phyloP scores from a whole-genome alignment of 1,140 invertebrate genomes.

The Orius insidiosus region DNA sequence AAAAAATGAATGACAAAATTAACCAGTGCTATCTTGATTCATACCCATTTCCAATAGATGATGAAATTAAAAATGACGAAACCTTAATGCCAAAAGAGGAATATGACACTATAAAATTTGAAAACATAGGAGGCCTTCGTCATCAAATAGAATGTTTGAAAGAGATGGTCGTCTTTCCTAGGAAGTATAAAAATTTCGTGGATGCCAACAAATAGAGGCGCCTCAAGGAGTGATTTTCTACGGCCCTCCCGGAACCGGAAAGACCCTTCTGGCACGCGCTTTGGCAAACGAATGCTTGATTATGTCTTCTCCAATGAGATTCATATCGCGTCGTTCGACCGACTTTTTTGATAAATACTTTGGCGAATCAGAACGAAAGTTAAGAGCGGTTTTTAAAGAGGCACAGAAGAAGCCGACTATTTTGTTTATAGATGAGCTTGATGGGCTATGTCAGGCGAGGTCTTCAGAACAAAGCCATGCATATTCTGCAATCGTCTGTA shows the following conservation, averaged over 20 bases:
- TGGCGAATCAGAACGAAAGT: conserved; percentile 79
- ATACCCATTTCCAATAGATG: no score
- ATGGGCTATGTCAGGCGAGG: conserved; percentile 69
- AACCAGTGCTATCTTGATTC: no score
- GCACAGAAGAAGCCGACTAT: conserved; percentile 69
- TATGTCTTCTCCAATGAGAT: conserved; percentile 61
- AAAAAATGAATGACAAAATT: no score
- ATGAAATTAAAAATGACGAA: no score
- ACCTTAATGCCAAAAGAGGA: no score
- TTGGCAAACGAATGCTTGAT: conserved; percentile 65
- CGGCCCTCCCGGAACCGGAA: conserved; percentile 75
- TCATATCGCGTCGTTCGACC: conserved; percentile 89
- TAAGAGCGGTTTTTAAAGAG: conserved; percentile 73
- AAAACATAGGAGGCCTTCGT: conserved; percentile 62
- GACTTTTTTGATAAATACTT: conserved; percentile 86
- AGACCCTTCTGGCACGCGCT: conserved; percentile 72
- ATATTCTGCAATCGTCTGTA: conserved; percentile 80
- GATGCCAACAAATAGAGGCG: conserved; percentile 57
- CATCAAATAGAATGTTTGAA: conserved; percentile 70
- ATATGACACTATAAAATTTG: conserved; percentile 30
- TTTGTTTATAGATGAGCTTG: conserved; percentile 83
- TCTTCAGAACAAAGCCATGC: conserved; percentile 83
- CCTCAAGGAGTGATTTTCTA: conserved; percentile 81
- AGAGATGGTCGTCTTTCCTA: conserved; percentile 78
- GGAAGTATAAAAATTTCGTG: conserved; percentile 78